Conservation (phyloP, 2,113 vertebrate genomes). For the Passer domesticus region DNA sequence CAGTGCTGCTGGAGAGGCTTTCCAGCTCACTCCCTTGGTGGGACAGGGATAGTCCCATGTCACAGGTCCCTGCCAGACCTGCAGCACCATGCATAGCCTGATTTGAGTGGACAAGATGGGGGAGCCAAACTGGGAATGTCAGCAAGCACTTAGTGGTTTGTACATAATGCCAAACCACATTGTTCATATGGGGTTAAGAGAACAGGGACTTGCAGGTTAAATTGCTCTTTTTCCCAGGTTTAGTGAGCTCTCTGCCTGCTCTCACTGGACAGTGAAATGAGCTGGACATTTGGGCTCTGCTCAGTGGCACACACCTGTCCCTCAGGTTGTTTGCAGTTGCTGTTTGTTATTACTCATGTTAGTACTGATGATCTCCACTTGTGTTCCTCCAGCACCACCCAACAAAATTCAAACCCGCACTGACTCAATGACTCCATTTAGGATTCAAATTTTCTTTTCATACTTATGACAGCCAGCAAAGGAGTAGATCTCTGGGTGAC, state of each 20-base stretch:
- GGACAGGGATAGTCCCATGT: not conserved
- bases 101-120: not conserved
- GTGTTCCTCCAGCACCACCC: not conserved
- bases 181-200: not conserved
- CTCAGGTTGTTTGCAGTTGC: not conserved
- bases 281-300: not conserved
- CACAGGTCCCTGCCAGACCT: not conserved
- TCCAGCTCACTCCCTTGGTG: not conserved
- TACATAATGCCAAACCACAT: not conserved
- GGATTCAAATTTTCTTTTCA: not conserved
- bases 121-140: not conserved
- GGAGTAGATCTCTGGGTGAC: not conserved
- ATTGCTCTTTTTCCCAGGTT: not conserved
- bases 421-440: not conserved
- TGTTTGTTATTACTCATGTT: not conserved
- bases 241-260: not conserved
- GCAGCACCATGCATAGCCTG: not conserved
- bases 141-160: not conserved
- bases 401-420: not conserved
- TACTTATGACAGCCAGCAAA: not conserved
- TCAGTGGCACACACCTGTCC: not conserved
- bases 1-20: not conserved
- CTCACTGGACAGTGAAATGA: not conserved
- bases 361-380: not conserved
- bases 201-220: not conserved